These are phyloP conservation scores for Gymnocephalus cernua DNA, from an alignment of 2,113 vertebrate genomes.

Conservation along the genomic window DNA sequence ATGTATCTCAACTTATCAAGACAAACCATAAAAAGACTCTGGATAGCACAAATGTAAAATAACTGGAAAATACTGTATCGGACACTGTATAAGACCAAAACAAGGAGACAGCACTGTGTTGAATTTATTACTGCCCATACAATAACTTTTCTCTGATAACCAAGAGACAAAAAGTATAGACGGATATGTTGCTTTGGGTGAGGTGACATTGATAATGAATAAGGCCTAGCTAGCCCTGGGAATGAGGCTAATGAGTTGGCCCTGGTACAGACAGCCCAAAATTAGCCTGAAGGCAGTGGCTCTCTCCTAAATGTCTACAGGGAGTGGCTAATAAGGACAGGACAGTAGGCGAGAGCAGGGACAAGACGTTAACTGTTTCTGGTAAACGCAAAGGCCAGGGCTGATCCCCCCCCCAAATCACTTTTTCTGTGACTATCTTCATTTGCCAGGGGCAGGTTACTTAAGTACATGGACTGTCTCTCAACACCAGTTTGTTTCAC, in stretches of 20 bases:
- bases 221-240: conserved; percentile 14
- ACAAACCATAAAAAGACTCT: neutral
- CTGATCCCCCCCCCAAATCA: neutral
- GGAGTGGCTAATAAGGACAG: conserved; percentile 63
- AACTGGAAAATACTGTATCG: neutral
- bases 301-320: conserved; percentile 54
- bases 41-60: neutral
- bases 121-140: neutral
- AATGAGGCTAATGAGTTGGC: conserved; percentile 71
- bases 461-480: neutral
- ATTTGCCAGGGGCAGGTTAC: conserved; percentile 1
- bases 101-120: neutral
- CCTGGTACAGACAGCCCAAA: conserved; percentile 47
- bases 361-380: conserved; percentile 42
- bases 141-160: conserved; percentile 29
- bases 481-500: conserved; percentile 26
- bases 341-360: conserved; percentile 3
- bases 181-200: conserved; percentile 14
- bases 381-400: neutral
- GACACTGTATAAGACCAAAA: neutral
- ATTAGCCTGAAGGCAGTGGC: conserved; percentile 46
- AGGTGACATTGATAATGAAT: conserved; percentile 53
- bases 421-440: conserved; percentile 1
- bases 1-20: no score
- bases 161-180: conserved; percentile 2